Evolutionary conservation across 2,797 vertebrate species (phyloP).

Genomic region (Chelidonichthys spinosus): DNA sequence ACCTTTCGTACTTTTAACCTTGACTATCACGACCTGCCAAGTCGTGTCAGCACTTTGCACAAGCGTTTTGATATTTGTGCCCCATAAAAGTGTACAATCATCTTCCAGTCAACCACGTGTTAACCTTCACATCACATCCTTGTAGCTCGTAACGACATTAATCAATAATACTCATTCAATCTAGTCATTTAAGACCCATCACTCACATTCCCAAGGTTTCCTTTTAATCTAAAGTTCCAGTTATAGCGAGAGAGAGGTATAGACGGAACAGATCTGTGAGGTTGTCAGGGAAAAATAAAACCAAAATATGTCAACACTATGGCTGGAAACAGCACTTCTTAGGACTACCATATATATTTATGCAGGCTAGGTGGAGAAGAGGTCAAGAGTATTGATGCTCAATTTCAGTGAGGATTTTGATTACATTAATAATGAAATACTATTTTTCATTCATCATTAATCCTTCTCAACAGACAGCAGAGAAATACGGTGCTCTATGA

Average conservation of each 20-base stretch:
- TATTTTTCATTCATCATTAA: constrained; percentile 14
- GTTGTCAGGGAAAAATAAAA: not conserved
- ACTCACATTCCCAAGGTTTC: not conserved
- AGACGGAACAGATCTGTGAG: not conserved
- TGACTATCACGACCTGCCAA: not conserved
- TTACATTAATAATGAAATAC: constrained; percentile 24
- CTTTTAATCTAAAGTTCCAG: not conserved
- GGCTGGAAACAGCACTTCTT: not conserved
- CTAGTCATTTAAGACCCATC: not conserved
- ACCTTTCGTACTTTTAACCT: not conserved
- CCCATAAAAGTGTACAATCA: not conserved
- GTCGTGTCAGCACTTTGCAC: not conserved
- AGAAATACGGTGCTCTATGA: constrained; percentile 7
- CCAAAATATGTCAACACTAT: not conserved
- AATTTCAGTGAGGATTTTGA: constrained; percentile 15
- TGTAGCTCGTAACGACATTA: not conserved
- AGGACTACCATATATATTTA: not conserved
- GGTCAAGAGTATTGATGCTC: constrained; percentile 7
- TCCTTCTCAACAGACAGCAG: constrained; percentile 19
- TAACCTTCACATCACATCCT: not conserved
- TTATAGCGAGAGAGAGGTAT: not conserved
- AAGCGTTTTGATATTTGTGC: not conserved
- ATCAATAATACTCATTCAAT: not conserved
- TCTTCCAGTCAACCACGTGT: not conserved
- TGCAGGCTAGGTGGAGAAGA: not conserved